Base-by-base conservation (phyloP, 2,888 invertebrate genomes). In the Acleris laterana region DNA sequence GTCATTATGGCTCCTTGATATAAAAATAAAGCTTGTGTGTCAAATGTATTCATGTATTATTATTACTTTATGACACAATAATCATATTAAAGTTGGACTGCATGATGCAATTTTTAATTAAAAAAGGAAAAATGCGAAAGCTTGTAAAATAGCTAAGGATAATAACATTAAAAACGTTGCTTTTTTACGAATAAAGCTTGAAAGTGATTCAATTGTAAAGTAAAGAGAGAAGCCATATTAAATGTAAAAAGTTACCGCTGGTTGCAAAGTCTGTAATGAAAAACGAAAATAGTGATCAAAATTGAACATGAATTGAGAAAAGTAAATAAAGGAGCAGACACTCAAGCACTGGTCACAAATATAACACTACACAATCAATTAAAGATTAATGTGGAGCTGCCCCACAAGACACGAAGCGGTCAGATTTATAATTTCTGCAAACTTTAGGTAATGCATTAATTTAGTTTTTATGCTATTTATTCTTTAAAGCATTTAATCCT, bases 321-420 rank as follows among this genome's bases (percentile, higher is more conserved):
- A 46, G 2, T 50, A n/a, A 44, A 50, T n/a, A 20, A 19, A 1
- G 49, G 60, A 51, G 57, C 46, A 22, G 38, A 46, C 20, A 49
- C 25, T 17, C 9, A 53, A 38, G 16, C 53, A 55, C 48, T 6
- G 20, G 42, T 11, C 17, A 28, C 19, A 17, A 60, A 3, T 46
- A 20, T 46, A 17, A 50, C 25, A 64, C 42, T 20, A 56, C 61
- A 61, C 55, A 32, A 48, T 19, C 42, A 20, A 65, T n/a, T 9
- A 51, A 4, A 22, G 17, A 53, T 62, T 25, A 44, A 38, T 62
- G 52, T 55, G 78, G 82, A 85, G 85, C 82, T 84, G 81, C 79
- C 80, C 78, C 80, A 79, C 77, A 77, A 74, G 83, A 84, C 79
- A 84, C 77, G 72, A 71, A 78, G 74, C 71, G 70, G 68, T 64